phyloP scores from a whole-genome alignment of 2,797 vertebrate species.

The Ibycter americanus region DNA sequence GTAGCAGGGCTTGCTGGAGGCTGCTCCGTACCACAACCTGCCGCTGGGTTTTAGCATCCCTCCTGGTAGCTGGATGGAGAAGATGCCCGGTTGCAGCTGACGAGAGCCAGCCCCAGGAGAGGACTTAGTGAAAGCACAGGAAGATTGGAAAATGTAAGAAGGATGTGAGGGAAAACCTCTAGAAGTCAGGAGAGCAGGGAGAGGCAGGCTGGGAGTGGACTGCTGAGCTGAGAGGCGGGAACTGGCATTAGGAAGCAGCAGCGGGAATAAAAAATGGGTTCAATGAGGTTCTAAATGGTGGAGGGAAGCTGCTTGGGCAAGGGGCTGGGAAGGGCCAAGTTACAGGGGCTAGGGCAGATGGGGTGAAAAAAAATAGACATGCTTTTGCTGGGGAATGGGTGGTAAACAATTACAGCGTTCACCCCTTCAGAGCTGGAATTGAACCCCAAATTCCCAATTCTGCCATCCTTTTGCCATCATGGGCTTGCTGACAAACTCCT shows the following conservation, averaged over 20 bases:
- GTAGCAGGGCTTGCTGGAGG: not conserved
- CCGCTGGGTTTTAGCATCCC: not conserved
- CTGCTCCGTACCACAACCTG: accelerated
- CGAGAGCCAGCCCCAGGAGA: not conserved
- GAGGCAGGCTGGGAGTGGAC: not conserved
- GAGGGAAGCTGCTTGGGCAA: not conserved
- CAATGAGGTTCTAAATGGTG: not conserved
- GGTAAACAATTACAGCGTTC: not conserved
- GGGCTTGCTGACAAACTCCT: not conserved
- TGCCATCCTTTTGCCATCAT: not conserved
- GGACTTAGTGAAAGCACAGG: not conserved
- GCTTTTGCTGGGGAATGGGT: not conserved
- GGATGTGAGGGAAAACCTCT: not conserved
- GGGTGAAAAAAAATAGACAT: not conserved
- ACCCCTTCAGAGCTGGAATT: not conserved
- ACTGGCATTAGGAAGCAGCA: not conserved
- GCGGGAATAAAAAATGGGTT: not conserved
- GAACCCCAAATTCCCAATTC: not conserved
- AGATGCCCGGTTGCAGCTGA: not conserved
- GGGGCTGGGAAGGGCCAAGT: not conserved
- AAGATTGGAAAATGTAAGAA: not conserved
- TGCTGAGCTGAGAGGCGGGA: not conserved
- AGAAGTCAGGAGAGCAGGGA: not conserved
- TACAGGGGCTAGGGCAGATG: not conserved
- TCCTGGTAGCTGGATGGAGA: not conserved